Evolutionary conservation across 2,797 vertebrate genomes (phyloP).

Genomic region (Iguana delicatissima): DNA sequence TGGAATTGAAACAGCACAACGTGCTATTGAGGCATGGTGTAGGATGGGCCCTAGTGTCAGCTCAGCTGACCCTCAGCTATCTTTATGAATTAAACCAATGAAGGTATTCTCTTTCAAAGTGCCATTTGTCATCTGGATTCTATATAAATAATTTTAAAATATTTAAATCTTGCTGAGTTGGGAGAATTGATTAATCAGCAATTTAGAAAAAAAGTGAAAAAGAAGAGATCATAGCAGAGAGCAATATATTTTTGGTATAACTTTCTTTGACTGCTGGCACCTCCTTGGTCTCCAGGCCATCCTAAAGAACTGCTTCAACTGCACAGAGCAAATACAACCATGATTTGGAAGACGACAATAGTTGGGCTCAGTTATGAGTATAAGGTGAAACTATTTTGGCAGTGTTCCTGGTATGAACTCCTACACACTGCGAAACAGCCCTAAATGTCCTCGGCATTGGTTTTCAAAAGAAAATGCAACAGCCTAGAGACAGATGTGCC

Average conservation of each 20-base stretch:
- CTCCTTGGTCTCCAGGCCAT: conserved; percentile 35
- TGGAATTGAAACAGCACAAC: no score
- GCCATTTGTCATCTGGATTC: not conserved
- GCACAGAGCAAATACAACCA: conserved; percentile 57
- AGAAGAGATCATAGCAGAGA: not conserved
- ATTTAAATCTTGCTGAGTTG: not conserved
- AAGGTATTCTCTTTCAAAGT: not conserved
- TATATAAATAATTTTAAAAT: not conserved
- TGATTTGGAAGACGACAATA: not conserved
- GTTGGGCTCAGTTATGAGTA: conserved; percentile 61
- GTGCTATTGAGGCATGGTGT: no score
- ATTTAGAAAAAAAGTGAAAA: not conserved
- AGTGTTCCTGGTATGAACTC: conserved; percentile 69
- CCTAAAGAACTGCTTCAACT: conserved; percentile 54
- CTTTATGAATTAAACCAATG: not conserved
- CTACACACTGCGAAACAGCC: conserved; percentile 60
- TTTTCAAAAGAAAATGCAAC: conserved; percentile 66
- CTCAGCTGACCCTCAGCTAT: not conserved
- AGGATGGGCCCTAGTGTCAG: no score
- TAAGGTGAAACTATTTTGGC: conserved; percentile 65
- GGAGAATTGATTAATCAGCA: not conserved
- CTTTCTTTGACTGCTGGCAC: not conserved
- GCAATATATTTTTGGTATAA: not conserved
- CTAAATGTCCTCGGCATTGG: conserved; percentile 60
- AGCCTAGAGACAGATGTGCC: conserved; percentile 64